These are phyloP conservation scores for Limenitis camilla DNA, from an alignment of 2,888 invertebrate species.

Conservation along the genomic window DNA sequence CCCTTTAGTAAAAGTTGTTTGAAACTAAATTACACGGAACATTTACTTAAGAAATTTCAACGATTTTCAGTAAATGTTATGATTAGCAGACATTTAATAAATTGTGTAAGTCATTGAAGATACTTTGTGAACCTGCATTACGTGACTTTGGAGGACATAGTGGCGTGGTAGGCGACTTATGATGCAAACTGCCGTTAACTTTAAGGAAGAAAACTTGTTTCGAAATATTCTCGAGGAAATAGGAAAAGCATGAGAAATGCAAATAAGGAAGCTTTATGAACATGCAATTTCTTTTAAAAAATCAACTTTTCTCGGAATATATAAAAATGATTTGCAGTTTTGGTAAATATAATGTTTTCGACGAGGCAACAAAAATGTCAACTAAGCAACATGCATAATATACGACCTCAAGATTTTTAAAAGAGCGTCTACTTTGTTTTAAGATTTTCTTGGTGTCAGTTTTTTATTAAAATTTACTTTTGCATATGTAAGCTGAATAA, in stretches of 20 bases:
- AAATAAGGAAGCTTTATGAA: conserved; percentile 47
- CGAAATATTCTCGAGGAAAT: conserved; percentile 51
- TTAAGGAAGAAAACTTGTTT: conserved; percentile 54
- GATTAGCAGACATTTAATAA: conserved; percentile 6
- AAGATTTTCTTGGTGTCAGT: conserved; percentile 6
- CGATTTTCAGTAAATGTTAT: not conserved
- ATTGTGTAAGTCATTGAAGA: conserved; percentile 9
- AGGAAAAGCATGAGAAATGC: conserved; percentile 44
- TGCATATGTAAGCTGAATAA: not conserved
- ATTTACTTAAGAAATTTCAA: not conserved
- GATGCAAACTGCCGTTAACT: conserved; percentile 58
- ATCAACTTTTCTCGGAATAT: conserved; percentile 36
- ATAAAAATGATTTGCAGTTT: conserved; percentile 45
- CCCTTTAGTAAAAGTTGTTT: too few species aligned
- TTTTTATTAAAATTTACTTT: conserved; percentile 2
- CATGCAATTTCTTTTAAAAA: conserved; percentile 39
- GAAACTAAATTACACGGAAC: not conserved
- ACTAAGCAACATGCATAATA: conserved; percentile 20
- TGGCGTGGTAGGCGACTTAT: conserved; percentile 45
- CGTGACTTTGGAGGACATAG: conserved; percentile 31
- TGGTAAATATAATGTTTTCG: conserved; percentile 32
- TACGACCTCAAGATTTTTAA: conserved; percentile 12
- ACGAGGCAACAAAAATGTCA: conserved; percentile 24
- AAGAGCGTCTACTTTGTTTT: conserved; percentile 13
- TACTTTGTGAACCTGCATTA: conserved; percentile 23